Evolutionary conservation across 2,797 vertebrate species (phyloP), one percentile per base, ranked within the genome.

Genomic region (Pterois miles): DNA sequence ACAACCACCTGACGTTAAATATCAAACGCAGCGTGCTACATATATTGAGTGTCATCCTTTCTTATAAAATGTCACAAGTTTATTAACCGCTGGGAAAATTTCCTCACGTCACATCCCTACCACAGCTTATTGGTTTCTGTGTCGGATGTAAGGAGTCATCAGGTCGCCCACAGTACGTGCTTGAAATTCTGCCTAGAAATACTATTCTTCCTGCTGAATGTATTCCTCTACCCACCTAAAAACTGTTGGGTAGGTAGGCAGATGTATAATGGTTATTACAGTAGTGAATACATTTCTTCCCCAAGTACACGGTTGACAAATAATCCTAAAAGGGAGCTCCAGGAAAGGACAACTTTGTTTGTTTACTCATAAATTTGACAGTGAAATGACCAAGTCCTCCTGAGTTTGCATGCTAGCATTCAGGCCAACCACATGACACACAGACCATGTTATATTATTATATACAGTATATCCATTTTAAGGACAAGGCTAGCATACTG

Each of bases 351-450:
- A 12, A 65, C 18, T 60, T 56, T 0, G 12, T 22, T 56, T 58
- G 40, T 34, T 16, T 65, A 62, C 72, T 83, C 40, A 38, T 16
- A 34, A 12, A 56, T 86, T 79, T 60, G 25, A 60, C 59, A 74
- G 70, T 76, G 6, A 69, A 82, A 86, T 59, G 54, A 52, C 8
- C 5, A 43, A 38, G 14, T 54, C 23, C 18, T 70, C 31, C 40
- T 14, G 11, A 14, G 8, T 73, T 70, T 74, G 29, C 68, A 74
- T 54, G 38, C 48, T 36, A 14, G 22, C 29, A n/a, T 63, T 53
- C 14, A 25, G 54, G 25, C 4, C 11, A 43, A 54, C 52, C 23
- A 46, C 48, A 33, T 43, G 46, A 62, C 43, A 36, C 27, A 36
- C 23, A 65, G 2, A 36, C 34, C 29, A 20, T 20, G 46, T 22